Conservation (phyloP, 2,113 vertebrate species). For the Gopherus evgoodei region DNA sequence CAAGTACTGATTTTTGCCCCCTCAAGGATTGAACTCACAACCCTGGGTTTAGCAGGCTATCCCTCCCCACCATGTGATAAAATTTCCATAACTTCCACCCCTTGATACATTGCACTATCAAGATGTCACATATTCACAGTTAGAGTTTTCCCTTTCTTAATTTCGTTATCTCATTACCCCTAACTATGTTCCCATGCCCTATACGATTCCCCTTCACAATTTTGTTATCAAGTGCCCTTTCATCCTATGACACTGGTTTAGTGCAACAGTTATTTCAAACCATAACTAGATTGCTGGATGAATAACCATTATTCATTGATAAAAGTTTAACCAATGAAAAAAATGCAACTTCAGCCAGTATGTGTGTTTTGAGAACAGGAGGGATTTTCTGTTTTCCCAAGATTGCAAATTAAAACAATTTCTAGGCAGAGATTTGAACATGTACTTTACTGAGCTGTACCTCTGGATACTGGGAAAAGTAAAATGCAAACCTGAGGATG, state of each 20-base stretch:
- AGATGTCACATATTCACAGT: background rate
- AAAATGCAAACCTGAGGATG: background rate
- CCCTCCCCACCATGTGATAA: background rate
- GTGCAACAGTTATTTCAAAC: slow-evolving; percentile 22
- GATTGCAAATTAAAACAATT: slow-evolving; percentile 24
- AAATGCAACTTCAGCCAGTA: slow-evolving; percentile 21
- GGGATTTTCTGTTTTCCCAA: background rate
- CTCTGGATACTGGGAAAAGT: background rate
- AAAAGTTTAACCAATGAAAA: background rate
- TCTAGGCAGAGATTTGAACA: background rate
- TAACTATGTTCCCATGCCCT: background rate
- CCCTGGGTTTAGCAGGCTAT: too few species aligned
- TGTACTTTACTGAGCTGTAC: background rate
- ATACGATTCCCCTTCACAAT: background rate
- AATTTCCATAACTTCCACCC: slow-evolving; percentile 15
- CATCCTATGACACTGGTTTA: background rate
- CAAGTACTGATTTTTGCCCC: too few species aligned
- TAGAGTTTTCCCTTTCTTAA: background rate
- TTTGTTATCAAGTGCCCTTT: background rate
- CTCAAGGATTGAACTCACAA: too few species aligned
- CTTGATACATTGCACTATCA: background rate
- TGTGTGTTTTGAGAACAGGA: background rate
- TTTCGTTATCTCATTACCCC: background rate
- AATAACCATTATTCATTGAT: slow-evolving; percentile 35
- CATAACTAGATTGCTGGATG: slow-evolving; percentile 33